Evolutionary conservation across 2,888 invertebrate genomes (phyloP).

Genomic region (Lasioglossum pauxillum): DNA sequence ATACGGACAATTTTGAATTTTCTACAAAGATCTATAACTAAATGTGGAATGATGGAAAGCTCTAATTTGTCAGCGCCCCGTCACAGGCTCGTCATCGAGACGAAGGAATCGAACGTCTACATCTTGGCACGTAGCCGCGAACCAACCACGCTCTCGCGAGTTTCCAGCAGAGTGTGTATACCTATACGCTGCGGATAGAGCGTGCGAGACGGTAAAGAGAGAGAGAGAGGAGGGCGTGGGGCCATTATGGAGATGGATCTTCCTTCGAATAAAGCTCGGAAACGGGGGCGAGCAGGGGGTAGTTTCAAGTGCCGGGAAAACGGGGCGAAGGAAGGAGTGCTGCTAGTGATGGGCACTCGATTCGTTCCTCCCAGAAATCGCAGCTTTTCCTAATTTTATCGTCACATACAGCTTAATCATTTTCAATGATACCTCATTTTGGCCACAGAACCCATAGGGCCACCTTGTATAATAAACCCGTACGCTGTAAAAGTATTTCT

Average conservation of each 20-base stretch:
- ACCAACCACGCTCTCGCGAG: conserved; percentile 42
- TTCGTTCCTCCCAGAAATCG: not conserved
- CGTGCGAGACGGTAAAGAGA: conserved; percentile 73
- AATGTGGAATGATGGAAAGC: not conserved
- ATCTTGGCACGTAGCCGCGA: conserved; percentile 8
- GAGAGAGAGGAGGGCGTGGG: conserved; percentile 69
- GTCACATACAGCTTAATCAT: too few relatives aligned
- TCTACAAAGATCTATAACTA: too few relatives aligned
- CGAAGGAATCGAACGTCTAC: conserved; percentile 18
- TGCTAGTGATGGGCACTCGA: conserved; percentile 34
- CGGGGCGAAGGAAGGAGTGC: conserved; percentile 44
- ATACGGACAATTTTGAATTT: too few relatives aligned
- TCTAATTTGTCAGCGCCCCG: not conserved
- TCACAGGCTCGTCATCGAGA: not conserved
- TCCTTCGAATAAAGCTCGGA: conserved; percentile 80
- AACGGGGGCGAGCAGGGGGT: conserved; percentile 43
- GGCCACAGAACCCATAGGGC: too few relatives aligned
- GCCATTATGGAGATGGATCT: conserved; percentile 84
- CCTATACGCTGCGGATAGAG: conserved; percentile 71
- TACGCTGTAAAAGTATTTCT: too few relatives aligned
- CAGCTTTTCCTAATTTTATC: not conserved
- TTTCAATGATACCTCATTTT: too few relatives aligned
- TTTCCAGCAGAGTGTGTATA: conserved; percentile 53
- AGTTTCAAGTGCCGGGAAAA: conserved; percentile 73
- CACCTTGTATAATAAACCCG: too few relatives aligned